Percentiles rank a stretch among this genome's conserved stretches.
phyloP scores from a whole-genome alignment of 2,113 vertebrate genomes.

The Sminthopsis crassicaudata region DNA sequence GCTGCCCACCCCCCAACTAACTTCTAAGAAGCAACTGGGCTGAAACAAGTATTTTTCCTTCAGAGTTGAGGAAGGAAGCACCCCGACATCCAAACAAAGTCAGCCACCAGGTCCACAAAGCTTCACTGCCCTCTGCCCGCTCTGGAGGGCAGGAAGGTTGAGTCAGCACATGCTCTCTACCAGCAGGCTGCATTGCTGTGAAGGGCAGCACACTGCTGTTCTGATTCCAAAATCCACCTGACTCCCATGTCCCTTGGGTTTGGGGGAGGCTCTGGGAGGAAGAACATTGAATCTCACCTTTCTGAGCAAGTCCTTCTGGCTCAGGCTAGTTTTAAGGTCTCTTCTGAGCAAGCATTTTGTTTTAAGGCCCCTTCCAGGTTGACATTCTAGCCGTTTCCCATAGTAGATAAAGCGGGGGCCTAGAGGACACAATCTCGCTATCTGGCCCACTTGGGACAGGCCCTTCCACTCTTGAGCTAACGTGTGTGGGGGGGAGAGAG shows the following conservation, averaged over 20 bases:
- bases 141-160: slow-evolving; percentile 33
- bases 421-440: neutral
- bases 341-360: no score
- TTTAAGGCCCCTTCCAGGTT: neutral
- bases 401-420: neutral
- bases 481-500: neutral
- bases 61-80: neutral
- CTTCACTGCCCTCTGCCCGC: neutral
- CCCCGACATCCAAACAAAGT: slow-evolving; percentile 38
- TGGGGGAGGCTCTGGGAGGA: slow-evolving; percentile 17
- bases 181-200: neutral
- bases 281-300: neutral
- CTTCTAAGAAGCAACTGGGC: neutral
- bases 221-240: neutral
- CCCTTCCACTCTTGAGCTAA: neutral
- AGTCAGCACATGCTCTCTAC: slow-evolving; percentile 10
- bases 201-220: slow-evolving; percentile 3
- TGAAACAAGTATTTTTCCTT: neutral
- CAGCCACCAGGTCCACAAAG: neutral
- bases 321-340: neutral
- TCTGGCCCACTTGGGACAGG: neutral
- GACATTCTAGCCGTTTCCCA: neutral
- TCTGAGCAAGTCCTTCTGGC: neutral
- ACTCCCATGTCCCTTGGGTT: slow-evolving; percentile 9
- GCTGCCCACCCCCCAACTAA: slow-evolving; percentile 7